phyloP scores from a whole-genome alignment of 2,113 vertebrate species.

The Ammodytes marinus region DNA sequence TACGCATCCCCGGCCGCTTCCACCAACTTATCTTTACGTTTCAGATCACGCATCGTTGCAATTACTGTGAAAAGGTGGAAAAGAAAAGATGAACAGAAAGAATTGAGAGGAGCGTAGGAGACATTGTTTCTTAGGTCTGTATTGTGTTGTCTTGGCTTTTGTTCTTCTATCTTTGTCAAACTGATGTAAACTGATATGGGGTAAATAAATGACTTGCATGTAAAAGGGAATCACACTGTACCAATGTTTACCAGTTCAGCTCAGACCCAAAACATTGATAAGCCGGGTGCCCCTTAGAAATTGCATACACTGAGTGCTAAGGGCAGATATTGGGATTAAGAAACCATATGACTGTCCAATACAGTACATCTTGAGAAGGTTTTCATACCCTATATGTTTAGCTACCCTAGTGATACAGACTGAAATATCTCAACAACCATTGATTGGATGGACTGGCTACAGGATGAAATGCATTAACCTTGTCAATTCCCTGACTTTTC shows the following conservation, averaged over 20 bases:
- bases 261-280: too few species aligned
- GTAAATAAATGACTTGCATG: not conserved
- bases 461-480: not conserved
- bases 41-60: constrained; percentile 92
- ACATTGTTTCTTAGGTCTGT: not conserved
- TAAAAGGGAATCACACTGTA: too few species aligned
- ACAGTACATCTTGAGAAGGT: too few species aligned
- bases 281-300: too few species aligned
- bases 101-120: too few species aligned
- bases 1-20: constrained; percentile 84
- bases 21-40: constrained; percentile 87
- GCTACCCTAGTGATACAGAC: too few species aligned
- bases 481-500: not conserved
- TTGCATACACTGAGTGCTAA: too few species aligned
- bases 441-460: not conserved
- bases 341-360: too few species aligned
- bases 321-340: too few species aligned
- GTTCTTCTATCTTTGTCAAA: not conserved
- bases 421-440: too few species aligned
- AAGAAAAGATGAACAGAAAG: not conserved
- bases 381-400: too few species aligned
- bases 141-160: not conserved
- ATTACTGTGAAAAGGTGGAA: constrained; percentile 83
- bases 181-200: not conserved
- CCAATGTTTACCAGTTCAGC: too few species aligned